These are phyloP conservation scores for Nothoprocta perdicaria DNA, from an alignment of 2,113 vertebrate genomes.

Conservation along the genomic window DNA sequence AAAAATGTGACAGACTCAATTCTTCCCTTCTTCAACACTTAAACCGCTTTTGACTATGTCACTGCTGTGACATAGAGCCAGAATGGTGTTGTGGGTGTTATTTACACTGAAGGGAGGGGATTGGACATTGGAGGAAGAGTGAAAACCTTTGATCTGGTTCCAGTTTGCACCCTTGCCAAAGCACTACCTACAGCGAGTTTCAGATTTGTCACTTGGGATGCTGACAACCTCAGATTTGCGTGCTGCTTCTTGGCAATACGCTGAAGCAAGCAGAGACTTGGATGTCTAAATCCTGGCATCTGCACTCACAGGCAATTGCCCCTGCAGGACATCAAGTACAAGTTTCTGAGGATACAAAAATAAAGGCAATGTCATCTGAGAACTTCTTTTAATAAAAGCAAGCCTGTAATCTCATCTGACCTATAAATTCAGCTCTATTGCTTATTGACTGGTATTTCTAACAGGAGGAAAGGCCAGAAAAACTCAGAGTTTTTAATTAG, in stretches of 20 bases:
- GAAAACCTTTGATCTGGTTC: neutral
- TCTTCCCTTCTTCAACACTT: neutral
- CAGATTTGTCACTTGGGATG: neutral
- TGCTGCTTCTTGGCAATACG: neutral
- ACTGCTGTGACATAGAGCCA: neutral
- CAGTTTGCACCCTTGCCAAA: neutral
- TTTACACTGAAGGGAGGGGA: neutral
- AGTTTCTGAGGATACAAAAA: neutral
- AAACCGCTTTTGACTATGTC: neutral
- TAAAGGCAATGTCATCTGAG: fast-evolving
- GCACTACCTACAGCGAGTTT: neutral
- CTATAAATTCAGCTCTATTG: neutral
- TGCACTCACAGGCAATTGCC: neutral
- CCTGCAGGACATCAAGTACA: neutral
- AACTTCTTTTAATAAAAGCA: neutral
- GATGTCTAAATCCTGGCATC: neutral
- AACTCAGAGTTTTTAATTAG: neutral
- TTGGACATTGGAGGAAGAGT: neutral
- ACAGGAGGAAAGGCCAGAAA: neutral
- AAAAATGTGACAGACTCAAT: neutral
- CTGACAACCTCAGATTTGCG: neutral
- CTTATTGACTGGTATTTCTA: neutral
- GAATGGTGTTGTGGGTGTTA: neutral
- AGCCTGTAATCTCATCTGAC: neutral
- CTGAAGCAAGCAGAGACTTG: neutral